A percentile compares a stretch with the other conserved stretches of the same genome.
Evolutionary conservation across 1,140 invertebrate genomes (phyloP).

Genomic region (Cyphomyrmex costatus): DNA sequence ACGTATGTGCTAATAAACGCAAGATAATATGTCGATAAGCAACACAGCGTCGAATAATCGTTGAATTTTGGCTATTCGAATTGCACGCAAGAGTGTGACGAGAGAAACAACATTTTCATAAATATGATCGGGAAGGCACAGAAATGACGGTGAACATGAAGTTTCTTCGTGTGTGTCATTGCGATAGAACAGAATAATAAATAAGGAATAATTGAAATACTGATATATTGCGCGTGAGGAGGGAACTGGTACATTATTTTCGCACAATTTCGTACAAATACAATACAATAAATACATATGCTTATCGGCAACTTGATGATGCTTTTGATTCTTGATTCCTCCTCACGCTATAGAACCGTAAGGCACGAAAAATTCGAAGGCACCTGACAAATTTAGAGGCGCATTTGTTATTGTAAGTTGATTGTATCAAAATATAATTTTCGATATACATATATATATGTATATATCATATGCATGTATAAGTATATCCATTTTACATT

Average conservation of each 20-base stretch:
- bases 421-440: slow-evolving; percentile 77
- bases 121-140: slow-evolving; percentile 22
- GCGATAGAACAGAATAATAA: slow-evolving; percentile 62
- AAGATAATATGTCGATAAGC: slow-evolving; percentile 36
- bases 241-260: background rate
- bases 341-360: slow-evolving; percentile 72
- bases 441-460: slow-evolving; percentile 70
- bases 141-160: background rate
- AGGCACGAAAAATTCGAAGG: slow-evolving; percentile 78
- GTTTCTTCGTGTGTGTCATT: slow-evolving; percentile 20
- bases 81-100: slow-evolving; percentile 12
- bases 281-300: slow-evolving; percentile 11
- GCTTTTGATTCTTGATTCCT: slow-evolving; percentile 75
- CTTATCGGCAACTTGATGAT: slow-evolving; percentile 35
- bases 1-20: slow-evolving; percentile 32
- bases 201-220: slow-evolving; percentile 72
- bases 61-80: slow-evolving; percentile 5
- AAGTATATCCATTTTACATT: background rate
- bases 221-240: slow-evolving; percentile 66
- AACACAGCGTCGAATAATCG: background rate
- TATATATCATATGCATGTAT: slow-evolving; percentile 65
- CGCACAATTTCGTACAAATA: background rate
- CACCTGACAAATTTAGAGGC: slow-evolving; percentile 68
- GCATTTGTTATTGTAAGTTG: slow-evolving; percentile 64
- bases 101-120: slow-evolving; percentile 1